Evolutionary conservation across 2,797 vertebrate genomes (phyloP).

Genomic region (Fratercula arctica): DNA sequence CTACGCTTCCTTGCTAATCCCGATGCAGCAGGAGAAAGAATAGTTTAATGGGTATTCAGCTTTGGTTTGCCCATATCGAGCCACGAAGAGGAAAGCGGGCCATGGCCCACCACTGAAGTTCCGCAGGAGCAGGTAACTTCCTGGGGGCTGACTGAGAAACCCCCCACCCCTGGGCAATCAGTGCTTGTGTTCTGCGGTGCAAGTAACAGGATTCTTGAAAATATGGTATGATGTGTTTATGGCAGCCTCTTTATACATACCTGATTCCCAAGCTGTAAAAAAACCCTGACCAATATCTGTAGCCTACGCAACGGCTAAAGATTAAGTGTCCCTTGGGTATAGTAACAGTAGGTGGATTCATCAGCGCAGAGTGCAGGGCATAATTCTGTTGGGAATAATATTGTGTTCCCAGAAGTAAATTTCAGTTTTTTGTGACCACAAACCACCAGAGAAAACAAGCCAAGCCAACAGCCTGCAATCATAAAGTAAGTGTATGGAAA

Average conservation of each 20-base stretch:
- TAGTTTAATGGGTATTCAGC: not conserved
- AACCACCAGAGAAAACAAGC: not conserved
- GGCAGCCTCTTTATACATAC: not conserved
- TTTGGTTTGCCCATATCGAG: not conserved
- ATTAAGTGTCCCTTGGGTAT: not conserved
- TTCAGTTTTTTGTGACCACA: not conserved
- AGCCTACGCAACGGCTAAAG: not conserved
- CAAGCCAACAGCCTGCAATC: not conserved
- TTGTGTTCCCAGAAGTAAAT: not conserved
- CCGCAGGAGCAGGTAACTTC: not conserved
- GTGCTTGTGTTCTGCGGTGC: not conserved
- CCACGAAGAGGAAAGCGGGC: not conserved
- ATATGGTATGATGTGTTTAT: not conserved
- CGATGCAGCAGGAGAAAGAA: not conserved
- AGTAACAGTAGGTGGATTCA: not conserved
- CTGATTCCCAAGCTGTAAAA: not conserved
- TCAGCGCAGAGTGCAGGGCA: not conserved
- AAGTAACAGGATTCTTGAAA: not conserved
- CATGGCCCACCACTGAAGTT: not conserved
- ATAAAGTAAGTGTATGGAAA: not conserved
- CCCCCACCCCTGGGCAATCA: not conserved
- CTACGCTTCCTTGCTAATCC: fast-evolving
- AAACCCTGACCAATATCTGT: not conserved
- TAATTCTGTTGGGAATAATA: not conserved
- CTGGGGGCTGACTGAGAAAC: not conserved